Evolutionary conservation across 2,113 vertebrate species (phyloP), one percentile per base, ranked within the genome.

Genomic region (Vireo altiloquus): DNA sequence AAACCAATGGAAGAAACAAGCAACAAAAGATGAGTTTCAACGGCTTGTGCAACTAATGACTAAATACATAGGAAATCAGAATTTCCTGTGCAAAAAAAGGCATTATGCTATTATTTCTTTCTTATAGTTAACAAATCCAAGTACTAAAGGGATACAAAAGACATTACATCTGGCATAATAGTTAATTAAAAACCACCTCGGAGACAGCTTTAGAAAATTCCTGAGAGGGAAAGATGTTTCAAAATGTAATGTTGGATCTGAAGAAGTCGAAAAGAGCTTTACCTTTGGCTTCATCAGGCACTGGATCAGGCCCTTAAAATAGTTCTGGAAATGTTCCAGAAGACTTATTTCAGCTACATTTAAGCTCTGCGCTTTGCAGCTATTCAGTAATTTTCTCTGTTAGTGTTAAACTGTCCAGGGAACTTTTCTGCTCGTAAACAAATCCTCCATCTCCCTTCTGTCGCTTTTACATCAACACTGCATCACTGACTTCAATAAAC

Each of bases 381-480:
- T 90, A 86, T 88, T 95, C 87, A 50, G 65, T 95, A 84, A 87
- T 95, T 95, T 95, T 96, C 82, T 66, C 83, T 79, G 70, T 89
- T 90, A 57, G 59, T 42, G 82, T 85, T 97, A 92, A 95, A 95
- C 82, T 74, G 56, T 93, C 86, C 82, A 71, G 94, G 95, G 86
- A 61, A 96, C 86, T 75, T 92, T 68, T 47, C 79, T 44, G 52
- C 91, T 94, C 1, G 8, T 90, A 94, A 97, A 94, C 89, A 90
- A 93, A 86, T 89, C 86, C 83, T 92, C 77, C 40, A 14, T 68
- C 72, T 91, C 92, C 86, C 90, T 96, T 63, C 68, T 60, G 92
- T 66, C 78, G 80, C 69, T 87, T 87, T 95, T 82, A 82, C 11
- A 3, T 92, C 30, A 81, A 87, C 5, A 3, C 90, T 92, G 94